Conservation (phyloP, 2,797 vertebrate genomes). For the Sebastiscus tertius region DNA sequence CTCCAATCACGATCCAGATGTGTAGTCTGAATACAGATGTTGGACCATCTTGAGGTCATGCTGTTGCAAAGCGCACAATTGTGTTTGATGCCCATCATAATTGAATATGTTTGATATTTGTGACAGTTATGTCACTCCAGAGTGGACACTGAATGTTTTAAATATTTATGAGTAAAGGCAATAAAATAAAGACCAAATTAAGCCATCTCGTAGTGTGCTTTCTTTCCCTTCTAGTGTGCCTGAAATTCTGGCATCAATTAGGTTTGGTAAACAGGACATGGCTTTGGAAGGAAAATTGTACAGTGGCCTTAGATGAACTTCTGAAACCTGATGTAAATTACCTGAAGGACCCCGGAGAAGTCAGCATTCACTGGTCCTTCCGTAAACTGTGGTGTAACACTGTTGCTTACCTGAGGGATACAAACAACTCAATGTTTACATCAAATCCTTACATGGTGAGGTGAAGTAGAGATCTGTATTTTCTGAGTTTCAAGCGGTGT, state of each 20-base stretch:
- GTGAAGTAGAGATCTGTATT: not conserved
- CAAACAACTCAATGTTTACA: constrained; percentile 33
- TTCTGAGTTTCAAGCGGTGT: not conserved
- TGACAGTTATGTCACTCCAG: not conserved
- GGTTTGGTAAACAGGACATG: not conserved
- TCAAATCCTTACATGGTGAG: not conserved
- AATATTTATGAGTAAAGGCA: not conserved
- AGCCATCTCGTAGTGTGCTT: not conserved
- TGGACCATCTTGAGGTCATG: not conserved
- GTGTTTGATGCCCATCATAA: not conserved
- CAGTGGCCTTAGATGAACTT: not conserved
- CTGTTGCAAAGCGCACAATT: not conserved
- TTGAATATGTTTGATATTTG: not conserved
- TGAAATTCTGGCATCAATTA: not conserved
- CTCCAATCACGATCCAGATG: not conserved
- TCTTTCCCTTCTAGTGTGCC: not conserved
- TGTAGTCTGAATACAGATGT: not conserved
- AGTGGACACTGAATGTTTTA: not conserved
- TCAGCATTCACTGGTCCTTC: constrained; percentile 91
- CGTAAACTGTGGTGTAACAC: constrained; percentile 89
- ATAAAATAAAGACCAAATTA: not conserved
- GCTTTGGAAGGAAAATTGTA: not conserved
- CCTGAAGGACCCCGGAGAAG: constrained; percentile 93
- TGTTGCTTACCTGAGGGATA: constrained; percentile 87
- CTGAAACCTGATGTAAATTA: constrained; percentile 56